Evolutionary conservation across 2,113 vertebrate genomes (phyloP).

Genomic region (Brienomyrus longianalis): DNA sequence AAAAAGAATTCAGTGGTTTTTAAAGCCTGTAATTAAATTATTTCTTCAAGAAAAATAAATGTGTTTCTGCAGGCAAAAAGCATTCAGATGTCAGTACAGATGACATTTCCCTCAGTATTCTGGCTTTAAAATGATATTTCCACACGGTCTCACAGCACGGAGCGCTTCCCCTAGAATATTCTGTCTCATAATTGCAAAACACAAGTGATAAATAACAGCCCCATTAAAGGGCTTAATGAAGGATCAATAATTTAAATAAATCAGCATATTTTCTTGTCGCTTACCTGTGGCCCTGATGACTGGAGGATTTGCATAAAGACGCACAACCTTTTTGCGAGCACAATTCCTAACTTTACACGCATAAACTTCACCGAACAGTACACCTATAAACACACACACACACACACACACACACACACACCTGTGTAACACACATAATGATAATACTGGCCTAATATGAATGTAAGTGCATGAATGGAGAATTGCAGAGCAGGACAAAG

Average conservation of each 20-base stretch:
- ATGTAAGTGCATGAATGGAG: neutral
- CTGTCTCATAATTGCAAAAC: neutral
- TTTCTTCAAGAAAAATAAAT: neutral
- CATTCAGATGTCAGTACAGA: neutral
- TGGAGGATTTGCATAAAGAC: neutral
- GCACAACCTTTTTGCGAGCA: neutral
- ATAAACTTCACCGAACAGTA: neutral
- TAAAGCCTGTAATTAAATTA: neutral
- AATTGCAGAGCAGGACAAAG: neutral
- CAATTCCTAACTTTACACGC: neutral
- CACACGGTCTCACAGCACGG: neutral
- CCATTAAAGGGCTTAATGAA: neutral
- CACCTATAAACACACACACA: neutral
- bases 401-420: neutral
- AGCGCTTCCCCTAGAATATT: neutral
- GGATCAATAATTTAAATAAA: slow-evolving; percentile 14
- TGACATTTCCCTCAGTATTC: neutral
- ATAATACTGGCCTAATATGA: neutral
- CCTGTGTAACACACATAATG: neutral
- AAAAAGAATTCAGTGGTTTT: neutral
- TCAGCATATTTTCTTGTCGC: neutral
- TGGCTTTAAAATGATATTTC: neutral
- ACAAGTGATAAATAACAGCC: slow-evolving; percentile 2
- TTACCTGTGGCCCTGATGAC: slow-evolving; percentile 1
- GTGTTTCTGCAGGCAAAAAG: neutral